Conservation (phyloP, 2,113 vertebrate species). For the Zosterops pallidus region DNA sequence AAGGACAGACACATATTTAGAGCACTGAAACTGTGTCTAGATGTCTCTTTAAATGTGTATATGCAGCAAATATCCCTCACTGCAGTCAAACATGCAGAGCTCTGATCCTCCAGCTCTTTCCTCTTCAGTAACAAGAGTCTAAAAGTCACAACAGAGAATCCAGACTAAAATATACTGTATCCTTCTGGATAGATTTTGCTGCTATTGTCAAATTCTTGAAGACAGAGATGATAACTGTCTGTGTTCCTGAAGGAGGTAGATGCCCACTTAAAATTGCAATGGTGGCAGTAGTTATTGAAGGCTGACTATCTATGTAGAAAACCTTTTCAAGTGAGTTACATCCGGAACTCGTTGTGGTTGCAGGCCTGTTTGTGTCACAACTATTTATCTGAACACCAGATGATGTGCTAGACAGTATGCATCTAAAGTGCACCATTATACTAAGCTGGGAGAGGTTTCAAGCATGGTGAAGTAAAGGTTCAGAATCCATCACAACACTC, state of each 20-base stretch:
- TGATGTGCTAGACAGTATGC: background rate
- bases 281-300: background rate
- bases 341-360: background rate
- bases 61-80: background rate
- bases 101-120: background rate
- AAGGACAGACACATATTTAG: slow-evolving; percentile 49
- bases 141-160: background rate
- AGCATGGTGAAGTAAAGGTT: background rate
- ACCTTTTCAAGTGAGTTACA: background rate
- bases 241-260: background rate
- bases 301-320: background rate
- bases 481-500: background rate
- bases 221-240: background rate
- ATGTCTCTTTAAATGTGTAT: background rate
- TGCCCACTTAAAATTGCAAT: background rate
- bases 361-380: background rate
- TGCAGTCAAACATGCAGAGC: background rate
- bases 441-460: background rate
- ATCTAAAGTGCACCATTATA: background rate
- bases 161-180: background rate
- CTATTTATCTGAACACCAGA: background rate
- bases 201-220: background rate
- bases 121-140: background rate
- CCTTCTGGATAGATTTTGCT: background rate
- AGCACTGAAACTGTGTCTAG: slow-evolving; percentile 24